Conservation (phyloP, 2,888 invertebrate species). For the Hypolimnas misippus region DNA sequence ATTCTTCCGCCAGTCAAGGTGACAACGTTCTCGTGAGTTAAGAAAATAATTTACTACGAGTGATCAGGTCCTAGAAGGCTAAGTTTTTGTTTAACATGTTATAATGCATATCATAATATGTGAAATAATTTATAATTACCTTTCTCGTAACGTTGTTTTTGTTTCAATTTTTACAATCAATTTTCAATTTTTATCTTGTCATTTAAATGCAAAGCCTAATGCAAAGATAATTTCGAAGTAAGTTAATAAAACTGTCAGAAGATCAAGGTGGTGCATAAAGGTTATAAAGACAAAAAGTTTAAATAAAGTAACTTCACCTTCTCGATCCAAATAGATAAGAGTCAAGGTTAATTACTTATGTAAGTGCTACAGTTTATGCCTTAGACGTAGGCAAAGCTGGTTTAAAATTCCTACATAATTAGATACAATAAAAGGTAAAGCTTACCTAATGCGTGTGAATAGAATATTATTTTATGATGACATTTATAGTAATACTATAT, state of each 20-base stretch:
- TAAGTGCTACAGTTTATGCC: slow-evolving; percentile 19
- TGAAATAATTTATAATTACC: too few relatives aligned
- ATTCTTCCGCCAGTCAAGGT: slow-evolving; percentile 77
- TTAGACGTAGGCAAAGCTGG: slow-evolving; percentile 6
- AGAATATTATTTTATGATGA: background rate
- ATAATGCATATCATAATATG: too few relatives aligned
- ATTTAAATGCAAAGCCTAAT: background rate
- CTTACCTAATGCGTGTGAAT: background rate
- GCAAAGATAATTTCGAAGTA: too few relatives aligned
- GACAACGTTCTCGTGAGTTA: slow-evolving; percentile 48
- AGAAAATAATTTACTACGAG: slow-evolving; percentile 26
- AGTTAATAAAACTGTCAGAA: background rate
- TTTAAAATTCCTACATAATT: background rate
- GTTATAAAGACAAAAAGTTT: background rate
- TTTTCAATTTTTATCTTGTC: background rate
- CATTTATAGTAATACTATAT: background rate
- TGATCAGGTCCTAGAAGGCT: slow-evolving; percentile 16
- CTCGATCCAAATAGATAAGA: slow-evolving; percentile 19
- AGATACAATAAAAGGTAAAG: background rate
- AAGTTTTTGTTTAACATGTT: slow-evolving; percentile 4
- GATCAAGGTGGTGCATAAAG: background rate
- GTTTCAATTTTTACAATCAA: too few relatives aligned
- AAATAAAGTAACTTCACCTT: slow-evolving; percentile 20
- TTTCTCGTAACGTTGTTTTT: too few relatives aligned
- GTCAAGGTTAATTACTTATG: slow-evolving; percentile 25